Evolutionary conservation across 2,113 vertebrate species (phyloP).

Genomic region (Salvelinus fontinalis): DNA sequence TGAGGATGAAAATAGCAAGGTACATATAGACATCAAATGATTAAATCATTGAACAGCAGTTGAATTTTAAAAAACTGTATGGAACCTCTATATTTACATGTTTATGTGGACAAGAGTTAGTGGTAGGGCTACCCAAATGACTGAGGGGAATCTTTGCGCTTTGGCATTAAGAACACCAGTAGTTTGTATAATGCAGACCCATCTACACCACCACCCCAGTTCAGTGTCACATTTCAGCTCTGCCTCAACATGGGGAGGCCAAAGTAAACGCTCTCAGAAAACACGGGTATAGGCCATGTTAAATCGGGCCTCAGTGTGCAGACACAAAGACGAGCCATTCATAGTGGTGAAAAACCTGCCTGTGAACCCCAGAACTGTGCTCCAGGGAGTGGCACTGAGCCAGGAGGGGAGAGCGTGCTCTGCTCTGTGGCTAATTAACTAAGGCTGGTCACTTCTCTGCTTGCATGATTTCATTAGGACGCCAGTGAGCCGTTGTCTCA

Average conservation of each 20-base stretch:
- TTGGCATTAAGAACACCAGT: conserved; percentile 42
- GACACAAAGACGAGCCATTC: conserved; percentile 79
- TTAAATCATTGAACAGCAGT: not conserved
- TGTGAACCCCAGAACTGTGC: conserved; percentile 73
- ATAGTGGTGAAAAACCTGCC: conserved; percentile 67
- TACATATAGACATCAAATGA: not conserved
- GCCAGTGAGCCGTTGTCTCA: conserved; percentile 63
- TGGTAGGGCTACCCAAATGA: conserved; percentile 14
- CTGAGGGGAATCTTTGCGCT: conserved; percentile 29
- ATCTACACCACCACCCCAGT: conserved; percentile 44
- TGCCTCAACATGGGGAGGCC: conserved; percentile 63
- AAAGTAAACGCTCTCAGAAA: conserved; percentile 74
- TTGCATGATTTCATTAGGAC: conserved; percentile 63
- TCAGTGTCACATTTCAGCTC: conserved; percentile 69
- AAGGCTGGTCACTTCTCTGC: conserved; percentile 58
- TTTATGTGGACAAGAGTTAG: conserved; percentile 5
- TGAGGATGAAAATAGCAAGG: not conserved
- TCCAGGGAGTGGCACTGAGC: conserved; percentile 65
- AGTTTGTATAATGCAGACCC: conserved; percentile 47
- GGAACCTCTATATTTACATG: not conserved
- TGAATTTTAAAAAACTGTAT: not conserved
- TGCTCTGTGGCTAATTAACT: conserved; percentile 65
- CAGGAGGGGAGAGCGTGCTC: conserved; percentile 59
- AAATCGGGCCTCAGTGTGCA: conserved; percentile 74
- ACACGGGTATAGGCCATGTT: conserved; percentile 69